Base-by-base conservation (phyloP, 2,797 vertebrate species). In the Cottoperca gobio region DNA sequence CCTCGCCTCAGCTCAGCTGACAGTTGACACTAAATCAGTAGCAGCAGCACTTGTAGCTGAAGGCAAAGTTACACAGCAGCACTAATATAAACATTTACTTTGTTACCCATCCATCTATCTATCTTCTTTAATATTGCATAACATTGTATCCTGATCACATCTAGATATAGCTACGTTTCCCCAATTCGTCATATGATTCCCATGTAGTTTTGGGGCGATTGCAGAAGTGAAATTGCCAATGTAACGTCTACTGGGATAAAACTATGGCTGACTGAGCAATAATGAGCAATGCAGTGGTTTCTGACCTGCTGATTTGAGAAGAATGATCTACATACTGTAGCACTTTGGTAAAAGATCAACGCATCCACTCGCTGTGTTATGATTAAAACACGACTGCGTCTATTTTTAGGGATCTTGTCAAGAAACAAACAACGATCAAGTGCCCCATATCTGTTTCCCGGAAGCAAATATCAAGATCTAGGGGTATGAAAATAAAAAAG, bases 211-310 rank as follows among this genome's bases (percentile, higher is more conserved):
- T 39, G 6, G 8, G 6, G 21, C 8, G 11, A 28, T 59, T 64
- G 80, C 66, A 90, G 90, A 92, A 91, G 82, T 87, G 89, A 89
- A 89, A 86, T 8, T 86, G 86, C 35, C 16, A 46, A 54, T 21
- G 52, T 40, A 63, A 23, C 55, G 86, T 91, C 84, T 85, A 8
- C 55, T 76, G 54, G 58, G 37, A 46, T 58, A 46, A 52, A 60
- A 5, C 58, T 54, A 1, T 52, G 4, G 66, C 80, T 89, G 80
- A 84, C 55, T 19, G 35, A 31, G 64, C 68, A 65, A 13, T 11
- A 23, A 42, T 24, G 67, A 78, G 28, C 28, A 73, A 31, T 64
- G 67, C 73, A 73, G 70, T 23, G 49, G 28, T 67, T 14, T 28
- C 58, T 35, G 12, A 33, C 4, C 26, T 37, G 65, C 46, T 59